Evolutionary conservation across 2,797 vertebrate species (phyloP).

Genomic region (Etheostoma perlongum): DNA sequence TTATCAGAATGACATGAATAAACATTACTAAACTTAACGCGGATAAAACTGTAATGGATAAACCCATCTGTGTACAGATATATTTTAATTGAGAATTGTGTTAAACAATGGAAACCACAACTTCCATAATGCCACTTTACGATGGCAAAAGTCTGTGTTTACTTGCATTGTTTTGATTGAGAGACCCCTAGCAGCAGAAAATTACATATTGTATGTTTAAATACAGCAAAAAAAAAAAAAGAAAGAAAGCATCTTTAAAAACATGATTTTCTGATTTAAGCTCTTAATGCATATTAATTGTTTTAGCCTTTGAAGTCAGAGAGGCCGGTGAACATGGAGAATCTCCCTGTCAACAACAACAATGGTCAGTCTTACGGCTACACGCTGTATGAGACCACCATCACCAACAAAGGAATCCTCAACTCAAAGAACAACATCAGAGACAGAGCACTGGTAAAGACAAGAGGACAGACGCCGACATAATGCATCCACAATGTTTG

Average conservation of each 20-base stretch:
- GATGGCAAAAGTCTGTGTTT: no score
- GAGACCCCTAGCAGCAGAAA: no score
- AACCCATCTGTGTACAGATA: no score
- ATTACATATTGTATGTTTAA: no score
- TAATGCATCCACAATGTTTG: neutral
- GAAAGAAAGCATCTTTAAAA: neutral
- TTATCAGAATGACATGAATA: no score
- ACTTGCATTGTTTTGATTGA: no score
- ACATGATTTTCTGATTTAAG: neutral
- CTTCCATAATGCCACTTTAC: no score
- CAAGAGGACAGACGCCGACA: neutral
- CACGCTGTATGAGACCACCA: slow-evolving; percentile 90
- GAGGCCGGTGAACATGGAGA: slow-evolving; percentile 92
- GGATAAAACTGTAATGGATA: no score
- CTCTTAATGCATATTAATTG: neutral
- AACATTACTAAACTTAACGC: no score
- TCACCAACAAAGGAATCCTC: slow-evolving; percentile 86
- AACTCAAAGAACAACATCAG: slow-evolving; percentile 85
- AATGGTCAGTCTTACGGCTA: slow-evolving; percentile 93
- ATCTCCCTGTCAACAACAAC: slow-evolving; percentile 87
- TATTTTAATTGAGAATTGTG: no score
- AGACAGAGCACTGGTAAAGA: slow-evolving; percentile 92
- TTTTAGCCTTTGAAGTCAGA: slow-evolving; percentile 86
- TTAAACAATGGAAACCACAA: no score
- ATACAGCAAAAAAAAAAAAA: slow-evolving; percentile 9